phyloP scores from a whole-genome alignment of 2,113 vertebrate species.

The Falco punctatus region DNA sequence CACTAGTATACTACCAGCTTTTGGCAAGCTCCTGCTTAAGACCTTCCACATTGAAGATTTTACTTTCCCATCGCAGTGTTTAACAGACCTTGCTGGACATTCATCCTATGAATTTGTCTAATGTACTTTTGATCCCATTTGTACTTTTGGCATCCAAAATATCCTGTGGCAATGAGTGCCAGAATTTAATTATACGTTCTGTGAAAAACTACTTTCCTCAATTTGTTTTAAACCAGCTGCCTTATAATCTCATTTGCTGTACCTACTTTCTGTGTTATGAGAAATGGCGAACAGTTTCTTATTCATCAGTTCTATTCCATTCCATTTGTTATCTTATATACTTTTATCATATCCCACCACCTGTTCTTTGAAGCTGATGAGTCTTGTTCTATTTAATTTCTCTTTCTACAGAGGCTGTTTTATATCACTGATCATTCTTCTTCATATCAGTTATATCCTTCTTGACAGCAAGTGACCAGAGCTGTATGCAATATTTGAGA shows the following conservation, averaged over 20 bases:
- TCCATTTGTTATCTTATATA: neutral
- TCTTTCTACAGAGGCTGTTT: neutral
- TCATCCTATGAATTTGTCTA: neutral
- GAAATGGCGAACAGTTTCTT: neutral
- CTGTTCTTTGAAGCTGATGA: neutral
- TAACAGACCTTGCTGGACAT: neutral
- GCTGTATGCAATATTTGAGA: neutral
- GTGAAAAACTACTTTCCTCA: neutral
- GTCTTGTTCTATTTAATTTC: constrained; percentile 11
- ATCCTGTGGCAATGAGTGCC: neutral
- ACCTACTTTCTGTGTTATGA: neutral
- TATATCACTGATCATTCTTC: neutral
- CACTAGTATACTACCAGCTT: neutral
- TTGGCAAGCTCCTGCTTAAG: neutral
- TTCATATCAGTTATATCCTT: neutral
- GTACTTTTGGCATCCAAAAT: constrained; percentile 30
- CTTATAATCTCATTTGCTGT: constrained; percentile 22
- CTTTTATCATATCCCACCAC: neutral
- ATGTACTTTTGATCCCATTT: constrained; percentile 44
- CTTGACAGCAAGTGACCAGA: neutral
- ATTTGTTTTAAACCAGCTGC: constrained; percentile 33
- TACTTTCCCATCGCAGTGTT: neutral
- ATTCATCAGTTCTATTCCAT: neutral
- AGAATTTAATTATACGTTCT: constrained; percentile 6
- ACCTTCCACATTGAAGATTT: neutral